Evolutionary conservation across 2,797 vertebrate genomes (phyloP).

Genomic region (Falco rusticolus): DNA sequence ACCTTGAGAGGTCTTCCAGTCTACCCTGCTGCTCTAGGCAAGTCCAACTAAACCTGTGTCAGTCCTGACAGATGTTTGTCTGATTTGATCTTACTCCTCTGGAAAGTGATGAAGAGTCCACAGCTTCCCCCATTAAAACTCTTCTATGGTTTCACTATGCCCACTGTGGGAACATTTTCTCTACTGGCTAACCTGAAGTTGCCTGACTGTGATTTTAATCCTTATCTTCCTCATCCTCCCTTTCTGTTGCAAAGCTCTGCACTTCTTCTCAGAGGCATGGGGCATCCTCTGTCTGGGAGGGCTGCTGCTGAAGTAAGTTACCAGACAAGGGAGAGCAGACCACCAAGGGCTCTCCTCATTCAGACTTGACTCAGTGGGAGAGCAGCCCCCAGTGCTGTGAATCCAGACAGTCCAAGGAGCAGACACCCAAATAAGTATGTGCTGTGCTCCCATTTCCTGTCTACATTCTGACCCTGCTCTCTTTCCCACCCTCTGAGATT

Average conservation of each 20-base stretch:
- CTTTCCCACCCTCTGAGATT: conserved; percentile 44
- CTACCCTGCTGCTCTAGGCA: neutral
- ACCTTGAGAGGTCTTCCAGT: neutral
- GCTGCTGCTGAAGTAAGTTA: conserved; percentile 7
- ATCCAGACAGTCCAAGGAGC: conserved; percentile 30
- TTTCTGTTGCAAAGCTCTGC: conserved; percentile 1
- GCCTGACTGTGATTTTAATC: neutral
- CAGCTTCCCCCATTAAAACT: neutral
- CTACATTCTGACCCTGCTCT: conserved; percentile 22
- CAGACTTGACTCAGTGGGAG: neutral
- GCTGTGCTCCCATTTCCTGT: conserved; percentile 46
- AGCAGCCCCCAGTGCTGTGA: neutral
- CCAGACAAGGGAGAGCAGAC: neutral
- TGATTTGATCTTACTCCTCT: neutral
- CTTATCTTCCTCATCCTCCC: neutral
- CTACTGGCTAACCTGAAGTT: neutral
- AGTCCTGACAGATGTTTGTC: neutral
- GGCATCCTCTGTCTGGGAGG: neutral
- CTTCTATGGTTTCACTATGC: neutral
- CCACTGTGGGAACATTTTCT: neutral
- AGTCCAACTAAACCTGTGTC: neutral
- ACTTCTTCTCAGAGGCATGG: neutral
- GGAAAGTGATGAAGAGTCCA: neutral
- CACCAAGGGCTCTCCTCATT: neutral
- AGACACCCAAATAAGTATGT: conserved; percentile 40